phyloP scores from a whole-genome alignment of 2,888 invertebrate genomes.

The Horisme vitalbata region DNA sequence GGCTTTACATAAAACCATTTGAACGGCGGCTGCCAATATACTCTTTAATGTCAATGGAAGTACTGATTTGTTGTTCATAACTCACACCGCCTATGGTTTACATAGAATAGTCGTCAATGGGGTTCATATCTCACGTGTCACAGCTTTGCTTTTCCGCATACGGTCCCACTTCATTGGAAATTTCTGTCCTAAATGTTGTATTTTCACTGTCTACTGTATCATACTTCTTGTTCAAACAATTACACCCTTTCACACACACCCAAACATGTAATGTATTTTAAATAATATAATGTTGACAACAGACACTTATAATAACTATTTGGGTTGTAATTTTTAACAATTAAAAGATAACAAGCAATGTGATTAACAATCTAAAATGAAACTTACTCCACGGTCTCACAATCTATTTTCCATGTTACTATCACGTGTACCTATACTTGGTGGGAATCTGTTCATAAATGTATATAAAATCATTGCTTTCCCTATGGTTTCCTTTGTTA shows the following conservation, averaged over 20 bases:
- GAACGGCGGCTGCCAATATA: not conserved
- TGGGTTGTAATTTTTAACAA: conserved; percentile 5
- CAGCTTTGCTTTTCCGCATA: conserved; percentile 27
- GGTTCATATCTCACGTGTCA: conserved; percentile 11
- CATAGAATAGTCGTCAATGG: conserved; percentile 9
- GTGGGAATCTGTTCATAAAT: conserved; percentile 32
- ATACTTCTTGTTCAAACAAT: not conserved
- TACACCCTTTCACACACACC: not conserved
- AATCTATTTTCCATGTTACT: conserved; percentile 17
- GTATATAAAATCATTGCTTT: conserved; percentile 25
- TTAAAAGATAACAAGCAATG: conserved; percentile 7
- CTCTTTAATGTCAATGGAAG: conserved; percentile 14
- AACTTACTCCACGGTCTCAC: conserved; percentile 18
- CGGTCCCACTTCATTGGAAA: conserved; percentile 15
- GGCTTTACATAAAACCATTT: not conserved
- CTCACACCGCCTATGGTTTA: conserved; percentile 15
- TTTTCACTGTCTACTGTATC: conserved; percentile 12
- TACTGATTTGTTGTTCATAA: conserved; percentile 19
- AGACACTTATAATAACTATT: not conserved
- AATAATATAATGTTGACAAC: not conserved
- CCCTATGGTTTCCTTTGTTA: conserved; percentile 23
- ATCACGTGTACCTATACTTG: conserved; percentile 19
- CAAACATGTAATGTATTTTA: not conserved
- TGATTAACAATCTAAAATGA: conserved; percentile 19
- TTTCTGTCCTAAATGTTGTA: conserved; percentile 18